These are phyloP conservation scores for Tigriopus californicus DNA, from an alignment of 2,888 invertebrate species.

Conservation along the genomic window DNA sequence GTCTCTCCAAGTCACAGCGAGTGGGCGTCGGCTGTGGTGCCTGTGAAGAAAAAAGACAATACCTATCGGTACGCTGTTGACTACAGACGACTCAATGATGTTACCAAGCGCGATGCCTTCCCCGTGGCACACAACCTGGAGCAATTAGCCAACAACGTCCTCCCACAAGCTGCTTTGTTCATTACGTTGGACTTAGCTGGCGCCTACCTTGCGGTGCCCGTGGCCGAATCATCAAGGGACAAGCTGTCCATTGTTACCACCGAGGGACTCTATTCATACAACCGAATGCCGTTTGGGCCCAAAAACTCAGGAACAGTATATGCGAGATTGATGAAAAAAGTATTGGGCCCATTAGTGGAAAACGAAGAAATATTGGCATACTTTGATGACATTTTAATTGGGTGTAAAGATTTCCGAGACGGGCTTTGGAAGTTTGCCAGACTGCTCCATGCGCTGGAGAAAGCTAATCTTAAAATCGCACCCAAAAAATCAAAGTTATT, in stretches of 20 bases:
- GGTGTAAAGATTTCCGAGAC: constrained; percentile 14
- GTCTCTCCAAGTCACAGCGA: not conserved
- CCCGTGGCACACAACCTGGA: not conserved
- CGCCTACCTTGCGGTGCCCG: not conserved
- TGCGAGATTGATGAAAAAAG: not conserved
- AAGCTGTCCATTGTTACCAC: not conserved
- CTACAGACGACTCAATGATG: not conserved
- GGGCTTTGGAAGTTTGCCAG: constrained; percentile 14
- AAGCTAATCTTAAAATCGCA: constrained; percentile 17
- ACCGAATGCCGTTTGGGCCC: not conserved
- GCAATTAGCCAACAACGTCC: not conserved
- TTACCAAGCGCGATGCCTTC: not conserved
- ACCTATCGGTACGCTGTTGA: not conserved
- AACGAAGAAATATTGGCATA: constrained; percentile 6
- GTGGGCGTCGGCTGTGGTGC: constrained; percentile 7
- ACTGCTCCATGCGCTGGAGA: not conserved
- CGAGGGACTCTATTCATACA: not conserved
- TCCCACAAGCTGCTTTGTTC: not conserved
- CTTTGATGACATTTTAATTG: constrained; percentile 18
- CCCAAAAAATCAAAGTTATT: constrained; percentile 18
- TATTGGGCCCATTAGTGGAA: not conserved
- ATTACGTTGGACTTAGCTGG: not conserved
- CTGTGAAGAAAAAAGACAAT: not conserved
- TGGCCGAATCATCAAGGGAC: not conserved
- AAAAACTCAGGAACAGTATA: no score